Evolutionary conservation across 2,888 invertebrate species (phyloP).

Genomic region (Drosophila suboccidentalis): DNA sequence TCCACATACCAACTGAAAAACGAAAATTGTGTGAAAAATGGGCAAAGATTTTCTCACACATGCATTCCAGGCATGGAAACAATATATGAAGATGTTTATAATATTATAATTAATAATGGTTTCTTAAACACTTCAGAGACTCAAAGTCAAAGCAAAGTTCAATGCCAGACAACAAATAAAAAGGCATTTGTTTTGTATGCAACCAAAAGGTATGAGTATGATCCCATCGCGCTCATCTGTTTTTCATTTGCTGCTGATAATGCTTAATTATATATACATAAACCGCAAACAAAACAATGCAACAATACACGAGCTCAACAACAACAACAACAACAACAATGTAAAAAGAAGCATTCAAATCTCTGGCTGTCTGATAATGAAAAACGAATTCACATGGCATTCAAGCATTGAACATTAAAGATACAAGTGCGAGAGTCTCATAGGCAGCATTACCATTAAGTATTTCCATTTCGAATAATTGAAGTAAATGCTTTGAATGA

Average conservation of each 20-base stretch:
- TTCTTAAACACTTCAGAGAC: conserved; percentile 59
- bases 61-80: conserved; percentile 24
- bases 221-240: conserved; percentile 59
- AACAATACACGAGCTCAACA: conserved; percentile 40
- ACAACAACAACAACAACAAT: conserved; percentile 30
- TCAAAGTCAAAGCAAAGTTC: conserved; percentile 79
- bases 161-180: conserved; percentile 62
- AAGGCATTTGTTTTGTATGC: conserved; percentile 66
- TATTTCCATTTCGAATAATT: conserved; percentile 49
- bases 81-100: conserved; percentile 73
- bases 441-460: conserved; percentile 44
- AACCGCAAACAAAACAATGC: conserved; percentile 65
- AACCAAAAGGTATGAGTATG: conserved; percentile 42
- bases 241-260: conserved; percentile 67
- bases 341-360: conserved; percentile 41
- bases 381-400: conserved; percentile 59
- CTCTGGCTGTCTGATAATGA: conserved; percentile 46
- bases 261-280: conserved; percentile 77
- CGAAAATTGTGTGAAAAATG: conserved; percentile 66
- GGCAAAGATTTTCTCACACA: conserved; percentile 61
- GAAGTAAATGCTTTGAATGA: conserved; percentile 30
- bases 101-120: conserved; percentile 75
- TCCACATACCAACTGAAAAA: conserved; percentile 36
- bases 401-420: conserved; percentile 47
- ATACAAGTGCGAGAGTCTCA: conserved; percentile 28